These are phyloP conservation scores for Pachymerium ferrugineum DNA, from an alignment of 2,888 invertebrate genomes.

Conservation along the genomic window DNA sequence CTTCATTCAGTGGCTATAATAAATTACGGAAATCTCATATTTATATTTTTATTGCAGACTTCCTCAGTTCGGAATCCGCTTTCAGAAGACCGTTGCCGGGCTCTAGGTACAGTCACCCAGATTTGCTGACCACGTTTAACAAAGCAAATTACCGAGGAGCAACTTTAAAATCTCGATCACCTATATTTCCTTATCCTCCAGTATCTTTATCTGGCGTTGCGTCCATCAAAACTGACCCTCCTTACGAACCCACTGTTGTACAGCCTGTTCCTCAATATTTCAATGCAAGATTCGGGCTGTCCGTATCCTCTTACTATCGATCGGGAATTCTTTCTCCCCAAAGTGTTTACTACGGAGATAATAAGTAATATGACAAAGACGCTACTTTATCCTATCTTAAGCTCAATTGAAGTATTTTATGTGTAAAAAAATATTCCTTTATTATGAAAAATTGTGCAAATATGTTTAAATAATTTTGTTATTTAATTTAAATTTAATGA, in stretches of 20 bases:
- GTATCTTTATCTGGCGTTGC: not conserved
- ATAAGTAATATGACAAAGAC: too few relatives aligned
- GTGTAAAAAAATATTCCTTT: too few relatives aligned
- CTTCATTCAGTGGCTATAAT: not conserved
- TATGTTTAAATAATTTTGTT: too few relatives aligned
- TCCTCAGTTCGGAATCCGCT: conserved; percentile 29
- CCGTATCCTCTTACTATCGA: conserved; percentile 29
- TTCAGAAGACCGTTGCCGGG: conserved; percentile 29
- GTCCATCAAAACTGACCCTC: not conserved
- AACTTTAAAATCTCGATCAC: conserved; percentile 17
- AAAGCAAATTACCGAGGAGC: conserved; percentile 20
- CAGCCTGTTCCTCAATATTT: conserved; percentile 38
- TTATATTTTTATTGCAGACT: conserved; percentile 17
- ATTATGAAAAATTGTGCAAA: too few relatives aligned
- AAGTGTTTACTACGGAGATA: conserved; percentile 14
- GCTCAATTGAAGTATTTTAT: too few relatives aligned
- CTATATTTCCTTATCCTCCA: conserved; percentile 27
- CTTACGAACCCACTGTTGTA: conserved; percentile 31
- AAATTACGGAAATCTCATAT: not conserved
- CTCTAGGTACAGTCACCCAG: not conserved
- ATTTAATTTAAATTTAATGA: too few relatives aligned
- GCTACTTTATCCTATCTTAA: too few relatives aligned
- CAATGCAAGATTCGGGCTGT: conserved; percentile 13
- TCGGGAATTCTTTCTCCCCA: conserved; percentile 16
- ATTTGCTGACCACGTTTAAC: not conserved